Evolutionary conservation across 92 coral and sea anemone genomes (phyloP), one percentile per base, ranked within the genome.

Genomic region (Epizoanthus scotinus): DNA sequence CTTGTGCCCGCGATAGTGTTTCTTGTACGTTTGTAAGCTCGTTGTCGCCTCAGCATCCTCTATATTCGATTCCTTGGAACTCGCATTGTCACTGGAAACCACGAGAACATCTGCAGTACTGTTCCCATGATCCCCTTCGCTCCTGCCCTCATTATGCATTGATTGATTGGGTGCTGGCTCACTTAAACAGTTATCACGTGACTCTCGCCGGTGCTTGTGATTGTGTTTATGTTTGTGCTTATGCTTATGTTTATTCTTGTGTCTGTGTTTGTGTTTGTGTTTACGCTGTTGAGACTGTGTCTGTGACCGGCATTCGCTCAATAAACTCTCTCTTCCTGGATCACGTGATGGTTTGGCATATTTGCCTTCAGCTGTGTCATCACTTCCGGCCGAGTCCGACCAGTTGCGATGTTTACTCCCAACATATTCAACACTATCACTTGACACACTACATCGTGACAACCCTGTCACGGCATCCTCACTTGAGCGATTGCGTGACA

Each of bases 51-150:
- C 24, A 12, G 58, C 26, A 26, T 25, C 63, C 7, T 34, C 26
- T 10, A 81, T 15, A 22, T 17, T 60, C 34, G 55, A 13, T 20
- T 57, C 80, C 36, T 83, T 82, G 28, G 94, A 87, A 34, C 78
- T 29, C 21, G 61, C 44, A 15, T 81, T 86, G 21, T 87, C 92
- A 59, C 95, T 89, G 15, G 87, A 85, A 49, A 91, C 72, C 2
- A 86, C 72, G n/a, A 91, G 71, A 8, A 86, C 25, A 10, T 86
- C 83, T 0, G 58, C 74, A 31, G 71, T 8, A 44, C 29, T 7
- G 8, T 69, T 40, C 63, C 61, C 19, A 49, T 34, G 74, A 28
- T 22, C 63, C 18, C 53, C 44, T 63, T 19, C 10, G 52, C 56
- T 24, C 47, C 84, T 47, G 73, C 34, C 2, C 66, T 52, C n/a